Conservation (phyloP, 2,888 invertebrate genomes). For the Chalcosyrphus nemorum region DNA sequence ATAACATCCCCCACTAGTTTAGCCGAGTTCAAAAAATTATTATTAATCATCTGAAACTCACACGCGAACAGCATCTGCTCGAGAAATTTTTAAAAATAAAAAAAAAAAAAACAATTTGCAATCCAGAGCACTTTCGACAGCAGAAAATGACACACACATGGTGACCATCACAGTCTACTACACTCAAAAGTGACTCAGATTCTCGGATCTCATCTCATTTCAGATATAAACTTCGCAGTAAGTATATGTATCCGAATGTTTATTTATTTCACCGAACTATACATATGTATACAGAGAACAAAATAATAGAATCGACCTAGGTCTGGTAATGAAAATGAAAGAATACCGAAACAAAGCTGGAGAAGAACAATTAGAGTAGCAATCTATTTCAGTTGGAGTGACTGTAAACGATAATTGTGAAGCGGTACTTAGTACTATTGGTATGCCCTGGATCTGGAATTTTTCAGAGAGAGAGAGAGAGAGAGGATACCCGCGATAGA, state of each 20-base stretch:
- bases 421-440: conserved; percentile 27
- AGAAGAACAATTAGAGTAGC: conserved; percentile 33
- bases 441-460: not conserved
- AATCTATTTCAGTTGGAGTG: conserved; percentile 30
- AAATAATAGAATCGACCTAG: conserved; percentile 17
- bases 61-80: conserved; percentile 11
- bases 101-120: not conserved
- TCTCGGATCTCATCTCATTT: conserved; percentile 25
- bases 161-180: not conserved
- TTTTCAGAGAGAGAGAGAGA: not conserved
- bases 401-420: conserved; percentile 19
- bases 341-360: not conserved
- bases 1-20: not conserved
- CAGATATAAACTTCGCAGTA: conserved; percentile 21
- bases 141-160: conserved; percentile 32
- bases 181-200: conserved; percentile 32
- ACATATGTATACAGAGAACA: not conserved
- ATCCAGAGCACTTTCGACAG: conserved; percentile 8
- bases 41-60: conserved; percentile 16
- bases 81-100: not conserved
- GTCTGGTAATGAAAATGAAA: conserved; percentile 39
- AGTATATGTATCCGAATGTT: not conserved
- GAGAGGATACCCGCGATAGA: not conserved
- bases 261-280: not conserved
- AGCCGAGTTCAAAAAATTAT: not conserved